phyloP scores from a whole-genome alignment of 2,113 vertebrate genomes.

The Perca fluviatilis region DNA sequence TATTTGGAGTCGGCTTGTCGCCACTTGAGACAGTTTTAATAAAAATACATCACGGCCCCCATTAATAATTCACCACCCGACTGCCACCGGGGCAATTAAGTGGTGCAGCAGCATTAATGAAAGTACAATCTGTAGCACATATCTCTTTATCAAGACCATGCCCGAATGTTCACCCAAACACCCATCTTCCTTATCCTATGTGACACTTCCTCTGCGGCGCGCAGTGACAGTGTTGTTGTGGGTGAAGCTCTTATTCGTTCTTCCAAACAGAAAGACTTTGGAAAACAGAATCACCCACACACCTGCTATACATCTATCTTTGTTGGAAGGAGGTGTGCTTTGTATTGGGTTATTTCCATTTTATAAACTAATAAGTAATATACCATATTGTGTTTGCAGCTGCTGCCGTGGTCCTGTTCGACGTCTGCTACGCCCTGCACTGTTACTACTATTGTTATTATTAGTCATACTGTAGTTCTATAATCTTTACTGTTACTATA shows the following conservation, averaged over 20 bases:
- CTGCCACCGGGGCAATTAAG: slow-evolving; percentile 56
- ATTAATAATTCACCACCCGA: slow-evolving; percentile 69
- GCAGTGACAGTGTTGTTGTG: background rate
- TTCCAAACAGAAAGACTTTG: background rate
- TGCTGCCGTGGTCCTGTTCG: too few species aligned
- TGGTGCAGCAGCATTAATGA: slow-evolving; percentile 52
- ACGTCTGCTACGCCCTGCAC: too few species aligned
- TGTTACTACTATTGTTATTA: too few species aligned
- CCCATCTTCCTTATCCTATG: background rate
- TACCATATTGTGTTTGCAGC: background rate
- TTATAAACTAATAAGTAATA: background rate
- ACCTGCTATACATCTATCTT: background rate
- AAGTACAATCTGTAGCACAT: slow-evolving; percentile 58
- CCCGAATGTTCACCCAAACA: slow-evolving; percentile 26
- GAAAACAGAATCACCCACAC: background rate
- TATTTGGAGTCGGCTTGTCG: slow-evolving; percentile 10
- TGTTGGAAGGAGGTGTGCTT: background rate
- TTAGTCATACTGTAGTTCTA: too few species aligned
- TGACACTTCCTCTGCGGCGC: background rate
- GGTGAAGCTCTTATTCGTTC: background rate
- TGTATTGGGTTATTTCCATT: background rate
- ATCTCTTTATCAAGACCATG: slow-evolving; percentile 47
- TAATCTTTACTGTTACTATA: too few species aligned
- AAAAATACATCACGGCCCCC: slow-evolving; percentile 58
- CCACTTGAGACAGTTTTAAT: slow-evolving; percentile 59